phyloP scores from a whole-genome alignment of 2,113 vertebrate species.

The Charina bottae region DNA sequence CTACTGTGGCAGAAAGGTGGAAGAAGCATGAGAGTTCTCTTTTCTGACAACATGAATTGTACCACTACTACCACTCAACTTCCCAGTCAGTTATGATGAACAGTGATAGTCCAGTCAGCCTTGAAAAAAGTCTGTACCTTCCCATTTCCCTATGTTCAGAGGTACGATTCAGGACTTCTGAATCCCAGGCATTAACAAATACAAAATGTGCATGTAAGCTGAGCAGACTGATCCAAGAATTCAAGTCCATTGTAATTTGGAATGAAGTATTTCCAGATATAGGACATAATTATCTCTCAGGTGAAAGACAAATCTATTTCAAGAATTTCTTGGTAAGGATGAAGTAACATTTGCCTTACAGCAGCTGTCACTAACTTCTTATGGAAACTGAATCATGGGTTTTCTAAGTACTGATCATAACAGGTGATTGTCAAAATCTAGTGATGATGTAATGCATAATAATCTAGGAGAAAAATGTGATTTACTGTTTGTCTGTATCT shows the following conservation, averaged over 20 bases:
- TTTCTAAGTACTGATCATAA: conserved; percentile 24
- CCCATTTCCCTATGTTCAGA: not conserved
- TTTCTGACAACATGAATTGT: not conserved
- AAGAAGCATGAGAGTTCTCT: not conserved
- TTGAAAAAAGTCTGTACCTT: not conserved
- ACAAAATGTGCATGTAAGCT: conserved; percentile 40
- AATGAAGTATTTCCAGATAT: conserved; percentile 38
- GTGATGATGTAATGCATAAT: conserved; percentile 39
- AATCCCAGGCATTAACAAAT: conserved; percentile 25
- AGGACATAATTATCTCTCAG: conserved; percentile 12
- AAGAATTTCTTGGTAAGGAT: conserved; percentile 51
- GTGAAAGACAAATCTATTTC: conserved; percentile 47
- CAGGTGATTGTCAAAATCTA: conserved; percentile 44
- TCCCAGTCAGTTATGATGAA: not conserved
- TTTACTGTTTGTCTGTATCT: conserved; percentile 4
- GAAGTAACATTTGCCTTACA: conserved; percentile 59
- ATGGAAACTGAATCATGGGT: conserved; percentile 30
- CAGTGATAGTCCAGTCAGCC: no score
- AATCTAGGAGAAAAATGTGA: not conserved
- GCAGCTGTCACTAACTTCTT: conserved; percentile 46
- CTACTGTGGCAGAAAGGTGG: not conserved
- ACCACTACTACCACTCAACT: not conserved
- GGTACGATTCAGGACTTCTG: not conserved
- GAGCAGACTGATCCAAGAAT: conserved; percentile 44
- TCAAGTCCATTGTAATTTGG: conserved; percentile 30